Evolutionary conservation across 2,797 vertebrate species (phyloP), one percentile per base, ranked within the genome.

Genomic region (Premnoplex brunnescens): DNA sequence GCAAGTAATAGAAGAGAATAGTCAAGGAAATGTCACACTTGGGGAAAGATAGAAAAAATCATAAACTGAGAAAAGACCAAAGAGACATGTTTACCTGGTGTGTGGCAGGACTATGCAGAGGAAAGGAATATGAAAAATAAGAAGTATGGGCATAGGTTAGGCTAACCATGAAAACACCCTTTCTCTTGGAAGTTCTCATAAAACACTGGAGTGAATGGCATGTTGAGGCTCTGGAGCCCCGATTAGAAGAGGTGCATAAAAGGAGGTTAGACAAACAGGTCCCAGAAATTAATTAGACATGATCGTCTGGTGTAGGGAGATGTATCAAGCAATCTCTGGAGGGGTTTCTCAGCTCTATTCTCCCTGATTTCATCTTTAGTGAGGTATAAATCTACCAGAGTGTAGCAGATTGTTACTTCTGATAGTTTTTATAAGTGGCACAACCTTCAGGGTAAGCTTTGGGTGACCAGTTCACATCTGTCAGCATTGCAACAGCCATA

Each of bases 391-490:
- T 93, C 59, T 91, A 80, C 89, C 26, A 19, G 3, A 85, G 37
- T 32, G 69, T 34, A 94, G 62, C 59, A 79, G 80, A 88, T 82
- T 91, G 48, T 86, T 95, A 54, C 62, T 67, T 79, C 48, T 73
- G 51, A 88, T 91, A 46, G 82, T 76, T 95, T 92, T 79, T 86
- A 26, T 63, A 84, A 91, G 87, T 78, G 51, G 37, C 62, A 76
- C 41, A 92, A n/a, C 44, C 69, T 92, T 78, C 89, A 79, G 88
- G 32, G 22, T 75, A 91, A 69, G 26, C 51, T 78, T 86, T 90
- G 76, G 83, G 67, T 94, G 85, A 93, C 66, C 73, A 76, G 59
- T 90, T 93, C 83, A 71, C 55, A 76, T 88, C 67, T 95, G 85
- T 91, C 83, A 94, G 52, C 63, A 6, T 19, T 69, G 88, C 71